A percentile compares a stretch with the other conserved stretches of the same genome.
Evolutionary conservation across 1,140 invertebrate genomes (phyloP).

Genomic region (Ooceraea biroi): DNA sequence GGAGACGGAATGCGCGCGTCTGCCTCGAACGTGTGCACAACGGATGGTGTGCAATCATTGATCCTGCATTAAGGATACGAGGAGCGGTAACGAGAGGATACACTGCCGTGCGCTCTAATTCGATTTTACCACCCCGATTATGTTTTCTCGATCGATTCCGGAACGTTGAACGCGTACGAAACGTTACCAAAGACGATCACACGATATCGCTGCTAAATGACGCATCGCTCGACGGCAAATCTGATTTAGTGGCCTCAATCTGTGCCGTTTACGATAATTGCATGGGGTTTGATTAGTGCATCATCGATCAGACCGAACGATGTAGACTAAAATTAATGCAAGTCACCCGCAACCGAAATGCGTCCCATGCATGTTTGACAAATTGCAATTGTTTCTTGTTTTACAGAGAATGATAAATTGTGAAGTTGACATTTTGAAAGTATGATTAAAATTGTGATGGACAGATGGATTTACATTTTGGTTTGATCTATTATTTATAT

Average conservation of each 20-base stretch:
- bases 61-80: constrained; percentile 33
- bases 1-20: not conserved
- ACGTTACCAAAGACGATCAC: constrained; percentile 60
- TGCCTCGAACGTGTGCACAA: constrained; percentile 6
- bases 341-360: constrained; percentile 51
- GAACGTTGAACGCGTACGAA: constrained; percentile 13
- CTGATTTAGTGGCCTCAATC: constrained; percentile 75
- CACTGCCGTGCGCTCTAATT: constrained; percentile 24
- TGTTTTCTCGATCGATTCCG: constrained; percentile 53
- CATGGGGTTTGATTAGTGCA: constrained; percentile 68
- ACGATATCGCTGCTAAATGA: constrained; percentile 65
- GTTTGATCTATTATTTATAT: not conserved
- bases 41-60: not conserved
- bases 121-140: constrained; percentile 37
- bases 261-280: constrained; percentile 74
- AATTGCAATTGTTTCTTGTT: not conserved
- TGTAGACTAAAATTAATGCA: constrained; percentile 67
- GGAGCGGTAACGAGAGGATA: constrained; percentile 19
- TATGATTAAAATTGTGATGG: not conserved
- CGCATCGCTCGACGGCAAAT: constrained; percentile 68
- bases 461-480: not conserved
- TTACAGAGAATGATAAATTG: not conserved
- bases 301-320: constrained; percentile 61
- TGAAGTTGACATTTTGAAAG: not conserved
- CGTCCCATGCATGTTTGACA: not conserved